Base-by-base conservation (phyloP, 2,888 invertebrate genomes). In the Nebria salina region DNA sequence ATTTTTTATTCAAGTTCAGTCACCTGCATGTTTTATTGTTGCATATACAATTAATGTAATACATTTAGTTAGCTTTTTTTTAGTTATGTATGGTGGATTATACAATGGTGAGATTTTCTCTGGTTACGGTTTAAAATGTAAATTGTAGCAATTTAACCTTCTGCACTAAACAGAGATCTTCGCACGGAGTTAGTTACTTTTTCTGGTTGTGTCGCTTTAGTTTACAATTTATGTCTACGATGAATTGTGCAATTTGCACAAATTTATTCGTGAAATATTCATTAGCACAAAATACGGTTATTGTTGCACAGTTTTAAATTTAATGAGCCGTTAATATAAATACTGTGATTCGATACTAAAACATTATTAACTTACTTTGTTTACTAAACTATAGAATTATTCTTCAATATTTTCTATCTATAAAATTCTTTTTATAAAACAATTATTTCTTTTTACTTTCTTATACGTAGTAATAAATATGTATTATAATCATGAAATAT, bases 21-120 rank as follows among this genome's bases (percentile, higher is more conserved):
- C 54, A 54, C 54, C 54, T 13, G 54, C 54, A 11, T 54, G 54
- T 54, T 54, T 54, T 54, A 54, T 54, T 54, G 7, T 54, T 54
- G 54, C 54, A 54, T 54, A 54, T 54, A 54, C 54, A 54, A 54
- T 54, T 54, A 54, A 54, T 11, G 54, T 54, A 54, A 54, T 54
- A 54, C 13, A 54, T 54, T 54, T 54, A 54, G 54, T 54, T 34
- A 34, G 2, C 5, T 34, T 34, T 34, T 11, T 54, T 3, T 54
- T 54, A 54, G 8, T 8, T 54, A 7, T 54, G 54, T 54, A 8
- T 54, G 54, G 54, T 4, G 34, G 34, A n/a, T 54, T 54, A 54
- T 54, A 54, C 54, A 54, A 54, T 54, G 54, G 54, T 54, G 54
- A 54, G 54, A 54, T 54, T 54, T 54, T 54, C 54, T 54, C 54